Evolutionary conservation across 2,888 invertebrate species (phyloP).

Genomic region (Caenorhabditis plicata): DNA sequence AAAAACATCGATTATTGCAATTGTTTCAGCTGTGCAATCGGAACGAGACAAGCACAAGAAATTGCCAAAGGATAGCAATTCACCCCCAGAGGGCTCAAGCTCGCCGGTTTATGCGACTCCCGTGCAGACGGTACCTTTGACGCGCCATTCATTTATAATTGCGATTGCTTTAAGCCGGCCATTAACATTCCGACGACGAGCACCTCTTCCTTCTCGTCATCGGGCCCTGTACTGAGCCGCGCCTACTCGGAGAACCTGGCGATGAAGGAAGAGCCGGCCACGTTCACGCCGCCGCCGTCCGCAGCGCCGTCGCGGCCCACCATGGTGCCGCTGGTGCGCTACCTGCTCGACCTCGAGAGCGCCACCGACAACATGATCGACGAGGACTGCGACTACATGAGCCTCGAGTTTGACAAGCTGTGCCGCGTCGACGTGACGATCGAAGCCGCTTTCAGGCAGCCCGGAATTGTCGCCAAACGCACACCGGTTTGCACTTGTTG

Average conservation of each 20-base stretch:
- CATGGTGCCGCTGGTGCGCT: constrained; percentile 11
- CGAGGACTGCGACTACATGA: constrained; percentile 37
- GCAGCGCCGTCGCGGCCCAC: background rate
- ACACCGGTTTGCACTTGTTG: constrained; percentile 37
- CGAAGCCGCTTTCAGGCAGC: constrained; percentile 49
- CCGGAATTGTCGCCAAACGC: constrained; percentile 51
- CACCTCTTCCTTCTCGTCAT: too few species aligned
- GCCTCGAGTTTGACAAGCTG: constrained; percentile 45
- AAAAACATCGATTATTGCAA: background rate
- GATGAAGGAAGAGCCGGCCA: constrained; percentile 12
- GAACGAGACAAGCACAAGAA: constrained; percentile 59
- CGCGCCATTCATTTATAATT: too few species aligned
- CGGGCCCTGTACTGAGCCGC: constrained; percentile 2
- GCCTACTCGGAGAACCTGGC: constrained; percentile 16
- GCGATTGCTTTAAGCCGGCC: too few species aligned
- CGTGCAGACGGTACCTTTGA: too few species aligned
- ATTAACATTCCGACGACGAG: too few species aligned
- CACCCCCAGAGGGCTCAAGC: constrained; percentile 2
- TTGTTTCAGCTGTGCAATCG: constrained; percentile 47
- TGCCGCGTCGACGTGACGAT: constrained; percentile 55
- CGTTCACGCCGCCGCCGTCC: background rate
- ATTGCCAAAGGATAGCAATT: constrained; percentile 30
- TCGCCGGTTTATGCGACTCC: background rate
- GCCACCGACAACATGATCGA: constrained; percentile 47
- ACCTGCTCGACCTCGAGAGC: constrained; percentile 26